Evolutionary conservation across 2,888 invertebrate genomes (phyloP).

Genomic region (Apotomis turbidana): DNA sequence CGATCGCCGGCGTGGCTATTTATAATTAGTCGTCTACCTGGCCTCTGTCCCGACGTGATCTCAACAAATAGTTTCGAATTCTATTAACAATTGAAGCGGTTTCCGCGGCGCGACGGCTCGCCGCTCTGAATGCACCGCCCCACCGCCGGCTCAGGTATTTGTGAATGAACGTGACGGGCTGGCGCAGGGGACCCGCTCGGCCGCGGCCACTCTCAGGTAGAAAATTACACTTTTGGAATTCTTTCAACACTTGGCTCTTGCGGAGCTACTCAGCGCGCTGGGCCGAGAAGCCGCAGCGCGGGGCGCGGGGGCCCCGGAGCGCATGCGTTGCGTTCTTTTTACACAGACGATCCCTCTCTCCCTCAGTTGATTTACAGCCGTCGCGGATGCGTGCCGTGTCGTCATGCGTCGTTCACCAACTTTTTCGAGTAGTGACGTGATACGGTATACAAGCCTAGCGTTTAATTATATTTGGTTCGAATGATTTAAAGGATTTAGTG

Average conservation of each 20-base stretch:
- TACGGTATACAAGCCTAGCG: conserved; percentile 72
- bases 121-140: conserved; percentile 62
- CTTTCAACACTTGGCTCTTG: conserved; percentile 78
- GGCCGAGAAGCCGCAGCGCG: conserved; percentile 82
- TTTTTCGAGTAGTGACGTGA: conserved; percentile 83
- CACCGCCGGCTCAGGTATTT: conserved; percentile 75
- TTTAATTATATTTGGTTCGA: conserved; percentile 57
- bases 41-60: conserved; percentile 63
- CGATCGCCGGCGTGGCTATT: conserved; percentile 62
- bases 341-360: conserved; percentile 76
- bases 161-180: conserved; percentile 82
- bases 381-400: conserved; percentile 78
- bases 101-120: conserved; percentile 58
- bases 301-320: conserved; percentile 76
- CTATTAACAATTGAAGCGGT: conserved; percentile 71
- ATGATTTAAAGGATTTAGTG: conserved; percentile 52
- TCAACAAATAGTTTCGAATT: conserved; percentile 71
- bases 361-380: conserved; percentile 75
- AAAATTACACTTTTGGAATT: conserved; percentile 82
- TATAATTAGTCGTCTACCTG: conserved; percentile 78
- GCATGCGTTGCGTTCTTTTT: conserved; percentile 78
- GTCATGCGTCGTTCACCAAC: conserved; percentile 85
- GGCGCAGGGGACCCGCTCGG: conserved; percentile 69
- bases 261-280: conserved; percentile 74
- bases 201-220: conserved; percentile 78